phyloP scores from a whole-genome alignment of 1,140 invertebrate species.

The Holotrichia oblita region DNA sequence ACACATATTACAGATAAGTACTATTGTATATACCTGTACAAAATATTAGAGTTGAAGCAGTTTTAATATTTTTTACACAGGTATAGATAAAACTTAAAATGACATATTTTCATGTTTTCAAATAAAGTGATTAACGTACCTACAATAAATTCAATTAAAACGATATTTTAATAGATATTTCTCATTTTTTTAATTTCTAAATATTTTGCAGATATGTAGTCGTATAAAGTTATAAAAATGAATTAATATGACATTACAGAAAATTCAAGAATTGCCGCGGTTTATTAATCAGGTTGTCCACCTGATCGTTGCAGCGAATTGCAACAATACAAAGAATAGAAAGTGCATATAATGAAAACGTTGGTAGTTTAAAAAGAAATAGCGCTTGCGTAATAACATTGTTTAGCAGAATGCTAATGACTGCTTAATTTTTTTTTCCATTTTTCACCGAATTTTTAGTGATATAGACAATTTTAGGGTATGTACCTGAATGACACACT shows the following conservation, averaged over 20 bases:
- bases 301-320: not conserved
- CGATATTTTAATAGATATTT: too few species aligned
- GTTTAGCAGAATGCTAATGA: slow-evolving; percentile 42
- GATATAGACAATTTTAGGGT: slow-evolving; percentile 22
- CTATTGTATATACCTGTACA: too few species aligned
- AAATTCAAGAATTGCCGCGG: not conserved
- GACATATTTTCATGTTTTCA: too few species aligned
- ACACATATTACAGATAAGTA: too few species aligned
- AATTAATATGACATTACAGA: too few species aligned
- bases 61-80: too few species aligned
- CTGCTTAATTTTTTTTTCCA: slow-evolving; percentile 38
- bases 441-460: slow-evolving; percentile 34
- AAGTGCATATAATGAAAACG: slow-evolving; percentile 41
- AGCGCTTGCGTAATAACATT: slow-evolving; percentile 42
- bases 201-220: too few species aligned
- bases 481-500: not conserved
- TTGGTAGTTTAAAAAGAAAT: slow-evolving; percentile 37
- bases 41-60: too few species aligned
- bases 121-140: too few species aligned
- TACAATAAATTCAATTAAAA: too few species aligned
- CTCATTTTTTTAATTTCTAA: too few species aligned
- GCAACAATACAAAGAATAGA: slow-evolving; percentile 20
- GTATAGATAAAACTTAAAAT: too few species aligned
- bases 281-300: slow-evolving; percentile 23
- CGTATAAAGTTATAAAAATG: not conserved